These are phyloP conservation scores for Cosmorhoe ocellata DNA, from an alignment of 2,888 invertebrate species.

Conservation along the genomic window DNA sequence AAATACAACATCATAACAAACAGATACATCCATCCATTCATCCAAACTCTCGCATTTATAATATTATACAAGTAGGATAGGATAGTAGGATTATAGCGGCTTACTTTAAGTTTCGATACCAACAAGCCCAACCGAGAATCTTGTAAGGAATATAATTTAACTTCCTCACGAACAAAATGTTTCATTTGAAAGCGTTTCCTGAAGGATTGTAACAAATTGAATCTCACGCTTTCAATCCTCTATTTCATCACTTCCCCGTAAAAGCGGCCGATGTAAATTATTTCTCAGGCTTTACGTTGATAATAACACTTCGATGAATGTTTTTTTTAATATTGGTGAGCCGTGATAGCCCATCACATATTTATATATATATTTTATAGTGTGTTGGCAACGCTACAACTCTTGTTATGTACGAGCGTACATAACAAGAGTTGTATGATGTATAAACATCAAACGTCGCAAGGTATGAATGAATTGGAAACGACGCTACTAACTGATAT, in stretches of 20 bases:
- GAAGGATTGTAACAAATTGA: slow-evolving; percentile 75
- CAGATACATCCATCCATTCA: too few species aligned
- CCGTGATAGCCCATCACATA: too few species aligned
- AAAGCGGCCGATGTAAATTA: slow-evolving; percentile 24
- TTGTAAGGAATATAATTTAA: slow-evolving; percentile 75
- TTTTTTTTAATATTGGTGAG: too few species aligned
- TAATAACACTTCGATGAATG: neutral
- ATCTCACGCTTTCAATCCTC: slow-evolving; percentile 76
- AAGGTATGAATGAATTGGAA: slow-evolving; percentile 4
- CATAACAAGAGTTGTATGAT: too few species aligned
- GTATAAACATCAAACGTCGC: neutral
- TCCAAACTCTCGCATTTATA: too few species aligned
- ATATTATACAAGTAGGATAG: too few species aligned
- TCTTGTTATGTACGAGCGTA: too few species aligned
- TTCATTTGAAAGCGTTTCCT: slow-evolving; percentile 73
- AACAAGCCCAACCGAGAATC: slow-evolving; percentile 57
- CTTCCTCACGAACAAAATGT: slow-evolving; percentile 69
- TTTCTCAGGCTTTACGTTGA: neutral
- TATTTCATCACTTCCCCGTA: slow-evolving; percentile 68
- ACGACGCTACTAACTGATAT: slow-evolving; percentile 22
- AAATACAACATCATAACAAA: too few species aligned
- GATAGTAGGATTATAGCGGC: slow-evolving; percentile 55
- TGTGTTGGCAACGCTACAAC: too few species aligned
- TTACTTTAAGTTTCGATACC: slow-evolving; percentile 57
- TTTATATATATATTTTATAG: too few species aligned